Evolutionary conservation across 2,113 vertebrate species (phyloP).

Genomic region (Salvelinus sp.): DNA sequence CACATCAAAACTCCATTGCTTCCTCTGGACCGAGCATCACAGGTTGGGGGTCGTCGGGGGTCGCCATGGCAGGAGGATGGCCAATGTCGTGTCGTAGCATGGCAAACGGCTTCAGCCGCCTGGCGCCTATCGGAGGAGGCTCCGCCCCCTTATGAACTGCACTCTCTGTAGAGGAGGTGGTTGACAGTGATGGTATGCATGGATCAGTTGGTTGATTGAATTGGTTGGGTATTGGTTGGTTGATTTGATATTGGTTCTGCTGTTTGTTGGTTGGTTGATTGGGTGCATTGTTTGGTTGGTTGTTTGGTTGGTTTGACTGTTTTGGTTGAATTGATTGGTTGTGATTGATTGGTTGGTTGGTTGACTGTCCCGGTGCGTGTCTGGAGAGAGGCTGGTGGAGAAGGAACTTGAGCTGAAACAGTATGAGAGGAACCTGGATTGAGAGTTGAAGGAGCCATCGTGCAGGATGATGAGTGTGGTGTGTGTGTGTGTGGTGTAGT

Average conservation of each 20-base stretch:
- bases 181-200: slow-evolving; percentile 46
- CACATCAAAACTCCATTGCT: slow-evolving; percentile 95
- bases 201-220: neutral
- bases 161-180: slow-evolving; percentile 83
- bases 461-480: slow-evolving; percentile 77
- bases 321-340: too few relatives aligned
- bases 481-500: too few relatives aligned
- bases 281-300: fast-evolving
- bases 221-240: neutral
- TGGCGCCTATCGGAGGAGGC: slow-evolving; percentile 81
- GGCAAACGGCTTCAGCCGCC: slow-evolving; percentile 82
- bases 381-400: slow-evolving; percentile 86
- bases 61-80: slow-evolving; percentile 64
- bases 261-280: fast-evolving
- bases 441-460: slow-evolving; percentile 87
- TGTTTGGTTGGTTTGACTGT: too few relatives aligned
- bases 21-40: slow-evolving; percentile 81
- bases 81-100: slow-evolving; percentile 80
- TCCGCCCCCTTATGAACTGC: slow-evolving; percentile 86
- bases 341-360: too few relatives aligned
- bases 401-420: slow-evolving; percentile 88
- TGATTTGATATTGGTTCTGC: too few relatives aligned
- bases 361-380: slow-evolving; percentile 69
- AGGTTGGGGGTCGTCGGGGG: slow-evolving; percentile 60
- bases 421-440: slow-evolving; percentile 86